Base-by-base conservation (phyloP, 2,113 vertebrate species). In the Petrocephalus zakoni region DNA sequence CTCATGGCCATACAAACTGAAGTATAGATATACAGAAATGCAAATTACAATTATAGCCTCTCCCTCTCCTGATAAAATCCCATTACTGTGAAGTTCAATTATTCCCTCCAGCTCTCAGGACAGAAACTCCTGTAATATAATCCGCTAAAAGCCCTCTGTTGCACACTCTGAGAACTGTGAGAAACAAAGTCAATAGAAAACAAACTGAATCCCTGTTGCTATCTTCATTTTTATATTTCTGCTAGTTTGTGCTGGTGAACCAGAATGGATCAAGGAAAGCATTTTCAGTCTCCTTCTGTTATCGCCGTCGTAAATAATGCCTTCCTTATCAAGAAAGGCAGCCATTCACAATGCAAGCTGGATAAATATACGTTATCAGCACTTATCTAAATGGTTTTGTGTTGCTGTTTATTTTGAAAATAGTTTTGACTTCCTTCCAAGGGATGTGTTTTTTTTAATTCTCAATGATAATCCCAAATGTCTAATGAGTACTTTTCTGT, bases 21-120 rank as follows among this genome's bases (percentile, higher is more conserved):
- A 56, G 34, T 78, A 51, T 15, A 72, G 58, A 51, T 78, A 78
- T 15, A 37, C 5, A 78, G 37, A 42, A 42, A 42, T 42, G 42
- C 42, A 42, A 42, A 2, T 17, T 15, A 6, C 37, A 51, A 87
- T 25, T 34, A 51, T 15, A 46, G 25, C 61, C 42, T 29, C n/a
- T 51, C 68, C 13, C 29, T 78, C 72, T 78, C 68, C 46, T 52
- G 87, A 51, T 52, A 46, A 52, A 29, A 34, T 46, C 64, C 37
- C 68, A 53, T 87, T 75, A 75, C 21, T n/a, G 56, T 49, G 47
- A 84, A 87, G 56, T 87, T 61, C 19, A 58, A 42, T 87, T 42
- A 84, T 61, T 37, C 22, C 46, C 34, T 13, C 22, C 13, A 46
- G 81, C 42, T 84, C 10, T 47, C 21, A 84, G 81, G 42, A 84